Evolutionary conservation across 2,113 vertebrate genomes (phyloP).

Genomic region (Bubalus kerabau): DNA sequence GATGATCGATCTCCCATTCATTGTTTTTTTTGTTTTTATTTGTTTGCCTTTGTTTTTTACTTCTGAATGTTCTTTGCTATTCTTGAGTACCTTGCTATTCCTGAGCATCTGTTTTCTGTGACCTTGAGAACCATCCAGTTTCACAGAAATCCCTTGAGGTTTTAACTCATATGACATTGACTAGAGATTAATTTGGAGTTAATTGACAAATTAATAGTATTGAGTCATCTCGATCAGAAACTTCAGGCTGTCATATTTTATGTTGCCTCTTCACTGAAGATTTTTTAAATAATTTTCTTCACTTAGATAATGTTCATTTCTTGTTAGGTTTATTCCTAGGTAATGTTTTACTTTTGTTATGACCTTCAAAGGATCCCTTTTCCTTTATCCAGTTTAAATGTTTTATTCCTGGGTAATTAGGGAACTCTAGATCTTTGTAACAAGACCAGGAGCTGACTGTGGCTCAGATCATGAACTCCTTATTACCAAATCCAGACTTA

Average conservation of each 20-base stretch:
- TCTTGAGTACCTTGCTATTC: not conserved
- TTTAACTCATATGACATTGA: not conserved
- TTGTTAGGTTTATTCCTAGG: not conserved
- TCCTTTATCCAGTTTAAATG: not conserved
- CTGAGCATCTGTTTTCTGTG: not conserved
- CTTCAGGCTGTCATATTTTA: not conserved
- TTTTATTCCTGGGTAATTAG: not conserved
- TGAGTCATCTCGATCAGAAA: not conserved
- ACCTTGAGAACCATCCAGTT: not conserved
- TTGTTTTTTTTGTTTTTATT: not conserved
- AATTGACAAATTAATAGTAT: not conserved
- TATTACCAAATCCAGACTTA: no score
- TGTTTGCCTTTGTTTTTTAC: not conserved
- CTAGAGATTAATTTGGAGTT: not conserved
- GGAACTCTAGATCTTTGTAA: not conserved
- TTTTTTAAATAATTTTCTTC: not conserved
- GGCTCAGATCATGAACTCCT: no score
- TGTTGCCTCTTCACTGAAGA: not conserved
- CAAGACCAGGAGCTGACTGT: no score
- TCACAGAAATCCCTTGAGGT: not conserved
- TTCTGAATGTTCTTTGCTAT: not conserved
- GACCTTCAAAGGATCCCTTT: not conserved
- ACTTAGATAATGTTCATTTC: not conserved
- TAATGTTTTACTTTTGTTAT: not conserved
- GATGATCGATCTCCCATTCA: not conserved